phyloP scores from a whole-genome alignment of 2,888 invertebrate genomes.

The Phortica okadai region DNA sequence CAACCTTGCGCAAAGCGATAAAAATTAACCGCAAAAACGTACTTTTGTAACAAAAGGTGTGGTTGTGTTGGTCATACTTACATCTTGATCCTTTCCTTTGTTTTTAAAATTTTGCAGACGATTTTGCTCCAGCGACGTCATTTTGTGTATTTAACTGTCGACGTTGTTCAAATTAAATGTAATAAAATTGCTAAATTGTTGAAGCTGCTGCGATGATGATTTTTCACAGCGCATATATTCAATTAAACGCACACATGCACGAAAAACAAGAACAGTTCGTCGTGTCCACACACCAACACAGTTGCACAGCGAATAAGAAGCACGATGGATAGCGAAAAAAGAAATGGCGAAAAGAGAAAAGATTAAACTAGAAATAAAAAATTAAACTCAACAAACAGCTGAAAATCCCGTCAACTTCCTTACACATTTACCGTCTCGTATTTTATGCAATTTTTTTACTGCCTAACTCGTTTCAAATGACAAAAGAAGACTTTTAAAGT shows the following conservation, averaged over 20 bases:
- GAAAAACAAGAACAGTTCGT: conserved; percentile 47
- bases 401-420: background rate
- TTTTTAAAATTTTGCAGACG: conserved; percentile 98
- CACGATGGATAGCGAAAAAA: conserved; percentile 50
- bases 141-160: conserved; percentile 54
- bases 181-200: conserved; percentile 21
- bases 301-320: conserved; percentile 52
- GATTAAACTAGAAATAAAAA: conserved; percentile 3
- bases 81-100: conserved; percentile 99
- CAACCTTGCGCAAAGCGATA: conserved; percentile 23
- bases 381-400: background rate
- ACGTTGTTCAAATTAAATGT: conserved; percentile 35
- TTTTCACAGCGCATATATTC: conserved; percentile 24
- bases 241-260: conserved; percentile 46
- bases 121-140: conserved; percentile 77
- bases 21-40: conserved; percentile 25
- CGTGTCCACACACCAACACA: conserved; percentile 54
- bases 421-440: background rate
- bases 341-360: conserved; percentile 58
- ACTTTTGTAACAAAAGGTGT: conserved; percentile 12
- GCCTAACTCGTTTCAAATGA: background rate
- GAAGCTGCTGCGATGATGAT: conserved; percentile 37
- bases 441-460: background rate
- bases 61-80: conserved; percentile 79
- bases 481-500: background rate